Evolutionary conservation across 2,888 invertebrate species (phyloP), one percentile per base, ranked within the genome.

Genomic region (Magallana nippona): DNA sequence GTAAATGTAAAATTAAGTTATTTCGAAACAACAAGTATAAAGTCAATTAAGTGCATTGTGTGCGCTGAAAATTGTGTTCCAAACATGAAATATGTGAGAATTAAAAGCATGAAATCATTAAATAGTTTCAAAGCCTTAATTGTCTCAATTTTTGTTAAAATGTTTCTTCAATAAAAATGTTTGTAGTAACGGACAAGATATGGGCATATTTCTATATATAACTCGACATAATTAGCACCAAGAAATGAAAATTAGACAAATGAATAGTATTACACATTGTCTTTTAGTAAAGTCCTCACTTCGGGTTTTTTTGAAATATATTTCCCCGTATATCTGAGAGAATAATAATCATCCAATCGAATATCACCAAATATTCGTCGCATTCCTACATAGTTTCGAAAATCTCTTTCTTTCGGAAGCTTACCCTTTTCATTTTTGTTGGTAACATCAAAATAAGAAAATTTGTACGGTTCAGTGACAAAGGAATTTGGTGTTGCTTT

Each of bases 281-380:
- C 71, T 32, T 71, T 71, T 17, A 71, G 27, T 71, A 71, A 27
- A 32, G 71, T 71, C 71, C 71, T 71, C 10, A 71, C 71, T 71
- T 71, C 71, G 15, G 71, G 71, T 71, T 71, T 71, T 13, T 71
- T 71, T 32, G 22, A 27, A 13, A 71, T 71, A 11, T 71, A 71
- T 71, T 71, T 71, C 32, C 71, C 71, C 32, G 71, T 71, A 71
- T 71, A 71, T 79, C 57, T 79, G 15, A 32, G 81, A 81, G 60
- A 55, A 57, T 83, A 83, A 71, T 83, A 83, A 57, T 83, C 83
- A 55, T 83, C 83, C 77, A 83, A 80, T 32, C 83, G 80, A 10
- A 83, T 83, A 15, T 83, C 83, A 32, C 83, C 83, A 77, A 83
- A 83, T 27, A 83, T 83, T 71, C 83, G 57, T 58, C 57, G 71